Conservation (phyloP, 1,140 invertebrate genomes). For the Drosophila sucinea region DNA sequence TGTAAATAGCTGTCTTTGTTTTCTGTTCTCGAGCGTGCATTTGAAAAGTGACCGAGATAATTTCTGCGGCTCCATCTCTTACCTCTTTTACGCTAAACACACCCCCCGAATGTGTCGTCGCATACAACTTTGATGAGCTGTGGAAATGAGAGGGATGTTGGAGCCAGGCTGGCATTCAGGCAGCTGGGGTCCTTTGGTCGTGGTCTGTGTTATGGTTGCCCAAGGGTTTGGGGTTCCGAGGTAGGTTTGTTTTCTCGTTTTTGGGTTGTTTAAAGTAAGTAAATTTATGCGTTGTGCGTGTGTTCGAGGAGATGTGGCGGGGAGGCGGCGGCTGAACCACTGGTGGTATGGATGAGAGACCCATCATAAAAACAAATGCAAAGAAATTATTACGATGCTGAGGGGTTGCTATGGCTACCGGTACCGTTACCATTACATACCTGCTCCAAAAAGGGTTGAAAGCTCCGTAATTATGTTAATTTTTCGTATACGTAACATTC, state of each 20-base stretch:
- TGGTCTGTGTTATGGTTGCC: neutral
- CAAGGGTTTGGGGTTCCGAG: constrained; percentile 7
- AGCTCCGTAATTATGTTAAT: constrained; percentile 71
- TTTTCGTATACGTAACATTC: constrained; percentile 59
- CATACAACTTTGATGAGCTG: constrained; percentile 75
- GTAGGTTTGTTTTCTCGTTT: constrained; percentile 21
- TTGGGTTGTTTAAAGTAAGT: constrained; percentile 46
- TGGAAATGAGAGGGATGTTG: constrained; percentile 58
- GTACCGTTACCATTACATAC: constrained; percentile 30
- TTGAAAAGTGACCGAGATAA: constrained; percentile 80
- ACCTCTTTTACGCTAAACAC: neutral
- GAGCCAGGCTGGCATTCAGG: constrained; percentile 36
- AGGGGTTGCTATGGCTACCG: constrained; percentile 14
- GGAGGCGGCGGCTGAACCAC: neutral
- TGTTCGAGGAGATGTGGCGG: neutral
- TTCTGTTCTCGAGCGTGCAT: constrained; percentile 62
- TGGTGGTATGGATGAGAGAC: neutral
- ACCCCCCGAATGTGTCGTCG: neutral
- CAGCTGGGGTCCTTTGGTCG: constrained; percentile 7
- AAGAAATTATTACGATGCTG: constrained; percentile 70
- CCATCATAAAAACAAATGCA: constrained; percentile 50
- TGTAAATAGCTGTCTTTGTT: constrained; percentile 15
- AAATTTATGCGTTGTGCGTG: constrained; percentile 65
- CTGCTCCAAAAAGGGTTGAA: constrained; percentile 53
- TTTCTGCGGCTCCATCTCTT: constrained; percentile 52